Conservation (phyloP, 2,888 invertebrate species). For the Temnothorax unifasciatus region DNA sequence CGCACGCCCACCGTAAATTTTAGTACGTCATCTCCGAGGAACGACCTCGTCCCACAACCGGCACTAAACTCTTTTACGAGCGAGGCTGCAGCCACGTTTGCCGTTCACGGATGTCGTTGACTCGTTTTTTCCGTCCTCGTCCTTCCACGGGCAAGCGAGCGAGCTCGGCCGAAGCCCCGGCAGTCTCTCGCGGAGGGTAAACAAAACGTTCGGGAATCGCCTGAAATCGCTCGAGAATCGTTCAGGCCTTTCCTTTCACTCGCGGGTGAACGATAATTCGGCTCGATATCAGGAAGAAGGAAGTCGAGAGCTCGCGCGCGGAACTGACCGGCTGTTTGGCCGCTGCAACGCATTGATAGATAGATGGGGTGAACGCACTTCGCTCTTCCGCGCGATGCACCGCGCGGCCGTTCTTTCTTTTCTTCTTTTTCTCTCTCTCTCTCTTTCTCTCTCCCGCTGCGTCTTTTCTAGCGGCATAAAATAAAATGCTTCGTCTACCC, state of each 20-base stretch:
- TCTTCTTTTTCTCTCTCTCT: neutral
- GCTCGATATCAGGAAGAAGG: conserved; percentile 50
- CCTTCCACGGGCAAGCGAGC: conserved; percentile 25
- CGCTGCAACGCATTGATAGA: conserved; percentile 39
- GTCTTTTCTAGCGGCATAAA: conserved; percentile 24
- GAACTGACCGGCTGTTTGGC: conserved; percentile 32
- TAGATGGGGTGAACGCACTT: conserved; percentile 76
- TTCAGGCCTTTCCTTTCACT: conserved; percentile 40
- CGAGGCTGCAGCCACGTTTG: conserved; percentile 52
- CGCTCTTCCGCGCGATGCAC: conserved; percentile 59
- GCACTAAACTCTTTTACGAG: conserved; percentile 76
- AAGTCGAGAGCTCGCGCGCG: conserved; percentile 48
- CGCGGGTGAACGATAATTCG: conserved; percentile 53
- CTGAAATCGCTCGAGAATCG: conserved; percentile 52
- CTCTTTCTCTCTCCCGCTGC: conserved; percentile 9
- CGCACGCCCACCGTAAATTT: conserved; percentile 73
- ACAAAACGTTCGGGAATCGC: conserved; percentile 66
- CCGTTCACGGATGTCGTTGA: conserved; percentile 73
- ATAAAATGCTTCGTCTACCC: conserved; percentile 3
- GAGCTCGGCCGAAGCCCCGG: neutral
- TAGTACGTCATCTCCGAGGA: conserved; percentile 75
- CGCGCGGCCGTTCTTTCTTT: neutral
- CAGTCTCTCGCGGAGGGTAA: conserved; percentile 57
- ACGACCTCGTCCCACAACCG: conserved; percentile 80
- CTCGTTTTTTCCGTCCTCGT: conserved; percentile 69